phyloP scores from a whole-genome alignment of 23 tunicate genomes.

The Aplidium turbinatum region DNA sequence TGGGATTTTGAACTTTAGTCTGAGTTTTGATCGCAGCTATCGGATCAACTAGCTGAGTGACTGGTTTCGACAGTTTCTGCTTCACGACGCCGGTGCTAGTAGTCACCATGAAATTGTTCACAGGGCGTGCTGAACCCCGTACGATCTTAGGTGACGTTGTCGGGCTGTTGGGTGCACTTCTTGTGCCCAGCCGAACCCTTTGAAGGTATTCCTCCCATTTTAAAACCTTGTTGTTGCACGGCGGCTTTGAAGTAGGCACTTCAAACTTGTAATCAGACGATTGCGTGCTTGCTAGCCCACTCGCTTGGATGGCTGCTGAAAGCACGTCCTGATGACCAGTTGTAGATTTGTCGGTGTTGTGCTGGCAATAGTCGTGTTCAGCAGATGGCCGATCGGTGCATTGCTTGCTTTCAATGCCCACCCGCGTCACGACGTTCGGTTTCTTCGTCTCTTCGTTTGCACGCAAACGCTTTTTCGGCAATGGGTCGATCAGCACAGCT shows the following conservation, averaged over 20 bases:
- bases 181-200: constrained; percentile 60
- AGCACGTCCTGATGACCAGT: constrained; percentile 9
- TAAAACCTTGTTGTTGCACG: constrained; percentile 51
- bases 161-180: constrained; percentile 92
- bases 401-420: constrained; percentile 2
- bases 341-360: neutral
- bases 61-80: neutral
- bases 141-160: constrained; percentile 60
- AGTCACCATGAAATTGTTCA: constrained; percentile 46
- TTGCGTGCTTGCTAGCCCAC: constrained; percentile 10
- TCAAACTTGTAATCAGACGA: neutral
- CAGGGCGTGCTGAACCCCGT: constrained; percentile 39
- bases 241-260: neutral
- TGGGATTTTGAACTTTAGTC: constrained; percentile 29
- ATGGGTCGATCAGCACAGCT: constrained; percentile 50
- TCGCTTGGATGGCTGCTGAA: constrained; percentile 28
- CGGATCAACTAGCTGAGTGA: constrained; percentile 30
- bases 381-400: constrained; percentile 49
- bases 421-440: neutral
- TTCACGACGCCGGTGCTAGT: neutral
- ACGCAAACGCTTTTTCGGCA: constrained; percentile 52
- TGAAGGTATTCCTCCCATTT: constrained; percentile 83
- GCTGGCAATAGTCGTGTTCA: constrained; percentile 73
- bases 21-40: constrained; percentile 38
- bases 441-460: neutral